These are phyloP conservation scores for Lasioglossum zephyrum DNA, from an alignment of 2,888 invertebrate species.

Conservation along the genomic window DNA sequence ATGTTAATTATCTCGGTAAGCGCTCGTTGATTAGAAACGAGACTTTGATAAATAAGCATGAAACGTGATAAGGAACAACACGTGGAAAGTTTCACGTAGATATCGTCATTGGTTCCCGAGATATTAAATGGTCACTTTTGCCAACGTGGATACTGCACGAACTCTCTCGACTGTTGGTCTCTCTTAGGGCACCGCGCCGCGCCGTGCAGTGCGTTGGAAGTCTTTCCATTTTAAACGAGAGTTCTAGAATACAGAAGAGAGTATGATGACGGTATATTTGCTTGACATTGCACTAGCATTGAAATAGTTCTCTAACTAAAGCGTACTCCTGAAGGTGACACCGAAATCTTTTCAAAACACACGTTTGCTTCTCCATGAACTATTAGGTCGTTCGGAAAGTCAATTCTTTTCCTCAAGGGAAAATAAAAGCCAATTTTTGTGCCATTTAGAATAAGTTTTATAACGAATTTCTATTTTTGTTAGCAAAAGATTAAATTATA, in stretches of 20 bases:
- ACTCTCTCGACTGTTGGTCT: conserved; percentile 1
- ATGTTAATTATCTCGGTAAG: conserved; percentile 57
- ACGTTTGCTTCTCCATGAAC: not conserved
- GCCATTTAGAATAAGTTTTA: too few species aligned
- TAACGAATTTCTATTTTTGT: too few species aligned
- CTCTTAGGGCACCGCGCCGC: conserved; percentile 5
- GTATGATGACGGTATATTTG: too few species aligned
- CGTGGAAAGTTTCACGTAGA: conserved; percentile 61
- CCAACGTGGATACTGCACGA: conserved; percentile 26
- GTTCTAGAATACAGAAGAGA: not conserved
- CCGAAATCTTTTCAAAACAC: too few species aligned
- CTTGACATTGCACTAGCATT: too few species aligned
- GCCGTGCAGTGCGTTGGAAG: not conserved
- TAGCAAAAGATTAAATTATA: too few species aligned
- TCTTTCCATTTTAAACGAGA: not conserved
- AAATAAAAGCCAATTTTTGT: too few species aligned
- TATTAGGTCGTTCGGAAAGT: not conserved
- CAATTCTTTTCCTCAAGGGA: too few species aligned
- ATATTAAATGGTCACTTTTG: conserved; percentile 73
- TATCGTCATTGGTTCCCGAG: conserved; percentile 65
- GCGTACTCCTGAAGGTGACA: too few species aligned
- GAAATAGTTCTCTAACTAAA: too few species aligned
- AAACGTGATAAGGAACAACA: conserved; percentile 69
- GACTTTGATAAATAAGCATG: conserved; percentile 59
- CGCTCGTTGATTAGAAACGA: not conserved